A percentile compares a stretch with the other conserved stretches of the same genome.
Evolutionary conservation across 1,140 invertebrate genomes (phyloP).

Genomic region (Euura lappo): DNA sequence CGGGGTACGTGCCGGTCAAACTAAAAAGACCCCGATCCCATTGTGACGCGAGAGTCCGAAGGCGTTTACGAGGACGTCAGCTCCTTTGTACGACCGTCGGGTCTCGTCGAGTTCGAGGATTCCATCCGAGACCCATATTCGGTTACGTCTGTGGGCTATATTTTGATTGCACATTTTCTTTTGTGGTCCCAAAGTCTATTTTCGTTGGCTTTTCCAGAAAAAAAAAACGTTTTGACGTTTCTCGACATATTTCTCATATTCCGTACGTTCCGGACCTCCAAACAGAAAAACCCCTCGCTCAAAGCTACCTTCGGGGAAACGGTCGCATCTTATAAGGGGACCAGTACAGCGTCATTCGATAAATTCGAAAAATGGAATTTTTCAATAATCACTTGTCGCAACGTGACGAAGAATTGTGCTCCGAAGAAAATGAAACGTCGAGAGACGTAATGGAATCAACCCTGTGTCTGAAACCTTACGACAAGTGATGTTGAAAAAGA

Average conservation of each 20-base stretch:
- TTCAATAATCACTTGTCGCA: no score
- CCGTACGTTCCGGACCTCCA: slow-evolving; percentile 20
- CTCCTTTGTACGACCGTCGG: neutral
- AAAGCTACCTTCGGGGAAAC: no score
- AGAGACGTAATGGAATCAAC: no score
- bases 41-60: neutral
- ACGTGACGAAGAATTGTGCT: no score
- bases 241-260: slow-evolving; percentile 48
- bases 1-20: no score
- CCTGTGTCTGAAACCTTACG: no score
- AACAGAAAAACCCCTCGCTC: neutral
- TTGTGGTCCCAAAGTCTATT: neutral
- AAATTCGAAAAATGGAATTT: no score
- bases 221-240: slow-evolving; percentile 44
- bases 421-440: no score
- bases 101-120: neutral
- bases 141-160: slow-evolving; percentile 19
- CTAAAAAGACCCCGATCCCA: neutral
- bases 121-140: slow-evolving; percentile 18
- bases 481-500: no score
- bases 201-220: neutral
- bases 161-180: neutral
- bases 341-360: no score
- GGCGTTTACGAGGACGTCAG: neutral
- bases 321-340: no score